Evolutionary conservation across 1,140 invertebrate species (phyloP).

Genomic region (Cyrtorhinus lividipennis): DNA sequence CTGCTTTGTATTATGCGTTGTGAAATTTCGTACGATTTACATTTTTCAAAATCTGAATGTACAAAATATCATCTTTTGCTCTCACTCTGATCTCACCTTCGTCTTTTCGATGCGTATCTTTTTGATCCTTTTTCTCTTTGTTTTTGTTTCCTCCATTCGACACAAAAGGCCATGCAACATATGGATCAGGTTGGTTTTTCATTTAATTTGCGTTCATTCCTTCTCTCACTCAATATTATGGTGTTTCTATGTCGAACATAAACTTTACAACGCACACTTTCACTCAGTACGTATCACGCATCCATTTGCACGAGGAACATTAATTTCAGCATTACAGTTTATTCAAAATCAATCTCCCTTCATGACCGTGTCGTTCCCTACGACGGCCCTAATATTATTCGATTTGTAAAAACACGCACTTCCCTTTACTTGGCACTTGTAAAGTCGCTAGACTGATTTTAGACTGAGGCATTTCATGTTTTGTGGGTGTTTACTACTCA

Average conservation of each 20-base stretch:
- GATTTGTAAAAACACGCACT: too few relatives aligned
- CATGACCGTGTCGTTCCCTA: too few relatives aligned
- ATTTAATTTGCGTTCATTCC: neutral
- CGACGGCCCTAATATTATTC: too few relatives aligned
- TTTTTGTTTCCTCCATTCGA: neutral
- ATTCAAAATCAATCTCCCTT: too few relatives aligned
- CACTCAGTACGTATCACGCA: too few relatives aligned
- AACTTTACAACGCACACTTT: too few relatives aligned
- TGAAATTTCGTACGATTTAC: neutral
- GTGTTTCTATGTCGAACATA: too few relatives aligned
- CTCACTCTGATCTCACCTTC: neutral
- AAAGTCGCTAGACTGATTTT: too few relatives aligned
- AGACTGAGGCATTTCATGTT: neutral
- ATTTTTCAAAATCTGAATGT: neutral
- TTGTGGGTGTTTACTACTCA: neutral
- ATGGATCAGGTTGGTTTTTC: conserved; percentile 55
- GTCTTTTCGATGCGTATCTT: neutral
- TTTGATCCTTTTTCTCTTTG: conserved; percentile 11
- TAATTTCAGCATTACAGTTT: too few relatives aligned
- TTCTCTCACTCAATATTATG: too few relatives aligned
- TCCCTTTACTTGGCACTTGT: too few relatives aligned
- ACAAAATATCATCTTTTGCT: neutral
- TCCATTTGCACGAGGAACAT: too few relatives aligned
- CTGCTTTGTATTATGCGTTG: neutral
- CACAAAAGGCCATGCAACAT: conserved; percentile 63